Base-by-base conservation (phyloP, 2,888 invertebrate species). In the Tholera decimalis region DNA sequence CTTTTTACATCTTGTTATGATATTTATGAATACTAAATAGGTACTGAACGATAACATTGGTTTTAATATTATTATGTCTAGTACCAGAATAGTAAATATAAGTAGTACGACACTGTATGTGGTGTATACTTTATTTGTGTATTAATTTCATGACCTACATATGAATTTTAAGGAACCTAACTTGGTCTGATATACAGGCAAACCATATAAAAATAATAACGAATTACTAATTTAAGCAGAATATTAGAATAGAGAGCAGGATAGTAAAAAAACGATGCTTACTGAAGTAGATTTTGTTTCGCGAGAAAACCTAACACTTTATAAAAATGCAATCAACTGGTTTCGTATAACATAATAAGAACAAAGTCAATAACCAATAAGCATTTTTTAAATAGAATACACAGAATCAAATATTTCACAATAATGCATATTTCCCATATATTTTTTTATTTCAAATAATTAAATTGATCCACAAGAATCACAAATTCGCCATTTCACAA, bases 401-500 rank as follows among this genome's bases (percentile, higher is more conserved):
- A 79, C 75, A 81, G 73, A 61, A 77, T 80, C 79, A 83, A 85
- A 83, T 79, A 84, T 76, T 75, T 80, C 72, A 85, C 77, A 87
- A 86, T 84, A 85, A 80, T 79, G 82, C 89, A 91, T 79, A 77
- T 88, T 89, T 88, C 84, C 78, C 69, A 85, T 88, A 86, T 59
- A 87, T 87, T 89, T 86, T 79, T 82, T 78, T 84, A 85, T 73
- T 75, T 85, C 85, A 81, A 75, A 87, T 85, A 87, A 90, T 87
- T 89, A 90, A 84, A 89, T 88, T 90, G 86, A 90, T 89, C 88
- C 84, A 83, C 85, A 89, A 88, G 88, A 91, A 84, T 87, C 89
- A 91, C 91, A 90, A 91, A 91, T 91, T 94, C 94, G 94, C 95
- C 94, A 94, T 94, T 94, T 92, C 93, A 91, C 89, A 90, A 89